A percentile compares a stretch with the other conserved stretches of the same genome.
These are phyloP conservation scores for Craterocephalus amniculus DNA, from an alignment of 2,797 vertebrate species.

Conservation along the genomic window DNA sequence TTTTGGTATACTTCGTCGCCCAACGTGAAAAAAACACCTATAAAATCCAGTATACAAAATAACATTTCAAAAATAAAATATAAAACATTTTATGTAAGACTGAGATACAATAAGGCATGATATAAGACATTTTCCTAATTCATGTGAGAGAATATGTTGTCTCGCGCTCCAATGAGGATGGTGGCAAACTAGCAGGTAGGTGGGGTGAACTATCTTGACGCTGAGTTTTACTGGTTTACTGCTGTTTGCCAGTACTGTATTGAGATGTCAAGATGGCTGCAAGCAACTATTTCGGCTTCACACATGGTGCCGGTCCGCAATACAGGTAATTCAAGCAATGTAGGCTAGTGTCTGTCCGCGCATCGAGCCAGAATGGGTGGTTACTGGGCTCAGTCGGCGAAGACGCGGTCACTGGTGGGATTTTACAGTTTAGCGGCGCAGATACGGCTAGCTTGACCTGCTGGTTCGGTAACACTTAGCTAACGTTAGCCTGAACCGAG, in stretches of 20 bases:
- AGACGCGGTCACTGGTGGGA: not conserved
- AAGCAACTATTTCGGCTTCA: slow-evolving; percentile 82
- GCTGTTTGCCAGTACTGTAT: slow-evolving; percentile 42
- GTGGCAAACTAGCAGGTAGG: not conserved
- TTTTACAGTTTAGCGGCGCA: slow-evolving; percentile 19
- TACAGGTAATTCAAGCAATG: slow-evolving; percentile 82
- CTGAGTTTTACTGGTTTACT: not conserved
- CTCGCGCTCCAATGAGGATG: slow-evolving; percentile 26
- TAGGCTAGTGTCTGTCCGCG: slow-evolving; percentile 37
- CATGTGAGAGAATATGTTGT: not conserved
- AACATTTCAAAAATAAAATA: not conserved
- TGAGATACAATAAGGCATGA: not conserved
- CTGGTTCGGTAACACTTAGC: slow-evolving; percentile 53
- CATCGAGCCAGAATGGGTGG: not conserved
- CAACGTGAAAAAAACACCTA: not conserved
- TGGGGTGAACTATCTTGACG: slow-evolving; percentile 61
- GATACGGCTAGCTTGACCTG: slow-evolving; percentile 49
- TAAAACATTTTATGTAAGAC: too few species aligned
- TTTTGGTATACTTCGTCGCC: rapidly evolving
- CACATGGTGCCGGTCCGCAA: slow-evolving; percentile 81
- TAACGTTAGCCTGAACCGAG: slow-evolving; percentile 45
- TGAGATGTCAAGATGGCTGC: slow-evolving; percentile 88
- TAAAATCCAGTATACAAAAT: not conserved
- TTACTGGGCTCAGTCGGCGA: not conserved
- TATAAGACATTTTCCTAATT: not conserved